Conservation (phyloP, 2,888 invertebrate genomes). For the Pandemis heparana region DNA sequence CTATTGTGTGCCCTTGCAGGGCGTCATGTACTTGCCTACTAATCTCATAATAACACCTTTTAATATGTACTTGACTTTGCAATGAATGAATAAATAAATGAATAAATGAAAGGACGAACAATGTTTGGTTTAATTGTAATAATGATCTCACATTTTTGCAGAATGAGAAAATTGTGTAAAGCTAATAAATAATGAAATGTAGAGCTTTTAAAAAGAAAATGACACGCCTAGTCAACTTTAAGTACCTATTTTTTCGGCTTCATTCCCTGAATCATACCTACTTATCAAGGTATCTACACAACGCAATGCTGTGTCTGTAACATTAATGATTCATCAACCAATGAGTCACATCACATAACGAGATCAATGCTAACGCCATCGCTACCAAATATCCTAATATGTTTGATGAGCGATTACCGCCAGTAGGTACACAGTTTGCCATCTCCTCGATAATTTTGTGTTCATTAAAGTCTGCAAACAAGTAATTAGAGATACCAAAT, state of each 20-base stretch:
- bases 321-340: conserved; percentile 16
- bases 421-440: conserved; percentile 52
- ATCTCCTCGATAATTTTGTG: conserved; percentile 50
- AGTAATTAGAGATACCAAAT: conserved; percentile 63
- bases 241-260: not conserved
- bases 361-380: conserved; percentile 10
- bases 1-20: too few relatives aligned
- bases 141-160: not conserved
- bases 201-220: conserved; percentile 4
- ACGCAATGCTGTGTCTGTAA: not conserved
- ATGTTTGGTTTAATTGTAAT: too few relatives aligned
- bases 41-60: too few relatives aligned
- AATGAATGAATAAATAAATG: too few relatives aligned
- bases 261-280: conserved; percentile 2
- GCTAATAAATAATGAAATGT: not conserved
- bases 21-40: too few relatives aligned
- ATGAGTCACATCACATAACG: conserved; percentile 20
- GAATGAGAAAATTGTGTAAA: not conserved
- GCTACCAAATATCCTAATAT: conserved; percentile 5
- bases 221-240: not conserved
- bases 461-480: conserved; percentile 66
- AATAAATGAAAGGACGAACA: too few relatives aligned
- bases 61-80: too few relatives aligned
- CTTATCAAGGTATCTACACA: not conserved
- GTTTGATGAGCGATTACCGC: conserved; percentile 63